These are phyloP conservation scores for Cisticola juncidis DNA, from an alignment of 2,113 vertebrate species.

Conservation along the genomic window DNA sequence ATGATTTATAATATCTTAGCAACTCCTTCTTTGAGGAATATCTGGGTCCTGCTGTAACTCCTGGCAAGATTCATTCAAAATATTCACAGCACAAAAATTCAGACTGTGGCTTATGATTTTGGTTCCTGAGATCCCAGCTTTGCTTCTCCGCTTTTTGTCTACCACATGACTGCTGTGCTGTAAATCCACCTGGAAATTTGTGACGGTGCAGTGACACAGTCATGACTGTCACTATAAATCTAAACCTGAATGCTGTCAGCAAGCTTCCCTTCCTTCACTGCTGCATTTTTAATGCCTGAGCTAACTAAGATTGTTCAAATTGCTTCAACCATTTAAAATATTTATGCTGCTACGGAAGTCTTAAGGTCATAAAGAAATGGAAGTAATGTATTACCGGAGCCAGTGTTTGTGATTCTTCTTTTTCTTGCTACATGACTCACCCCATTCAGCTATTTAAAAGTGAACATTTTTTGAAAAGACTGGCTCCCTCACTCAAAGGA, in stretches of 20 bases:
- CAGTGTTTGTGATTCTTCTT: slow-evolving; percentile 16
- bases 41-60: background rate
- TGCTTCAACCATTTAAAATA: slow-evolving; percentile 67
- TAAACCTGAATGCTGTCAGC: slow-evolving; percentile 19
- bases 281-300: slow-evolving; percentile 67
- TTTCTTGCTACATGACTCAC: slow-evolving; percentile 16
- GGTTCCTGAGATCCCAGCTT: background rate
- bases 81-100: background rate
- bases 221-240: background rate
- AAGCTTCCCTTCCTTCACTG: slow-evolving; percentile 10
- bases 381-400: background rate
- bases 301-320: slow-evolving; percentile 63
- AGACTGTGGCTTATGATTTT: background rate
- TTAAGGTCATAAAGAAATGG: slow-evolving; percentile 65
- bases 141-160: background rate
- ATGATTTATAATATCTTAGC: background rate
- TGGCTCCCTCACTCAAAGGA: background rate
- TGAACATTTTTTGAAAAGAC: background rate
- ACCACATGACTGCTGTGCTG: background rate
- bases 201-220: background rate
- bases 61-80: background rate
- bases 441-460: slow-evolving; percentile 19
- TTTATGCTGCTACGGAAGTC: slow-evolving; percentile 60
- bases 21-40: background rate
- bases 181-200: background rate